These are phyloP conservation scores for Acanthosoma haemorrhoidale DNA, from an alignment of 2,888 invertebrate species.

Conservation along the genomic window DNA sequence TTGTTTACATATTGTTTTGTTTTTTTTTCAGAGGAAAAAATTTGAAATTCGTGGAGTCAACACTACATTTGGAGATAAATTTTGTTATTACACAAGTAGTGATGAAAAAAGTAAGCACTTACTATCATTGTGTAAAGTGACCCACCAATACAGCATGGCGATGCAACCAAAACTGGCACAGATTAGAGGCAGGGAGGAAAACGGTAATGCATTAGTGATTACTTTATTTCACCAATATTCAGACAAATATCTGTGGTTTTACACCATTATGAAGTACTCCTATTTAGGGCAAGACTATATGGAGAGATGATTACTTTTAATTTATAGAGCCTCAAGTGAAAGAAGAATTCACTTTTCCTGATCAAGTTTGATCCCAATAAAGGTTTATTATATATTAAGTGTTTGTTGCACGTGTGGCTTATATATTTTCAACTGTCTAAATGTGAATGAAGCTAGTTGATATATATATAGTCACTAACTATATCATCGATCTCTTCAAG, in stretches of 20 bases:
- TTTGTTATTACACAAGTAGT: slow-evolving; percentile 82
- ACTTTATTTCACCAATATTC: too few species aligned
- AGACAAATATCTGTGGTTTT: neutral
- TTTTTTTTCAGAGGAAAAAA: slow-evolving; percentile 68
- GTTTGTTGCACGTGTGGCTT: too few species aligned
- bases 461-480: too few species aligned
- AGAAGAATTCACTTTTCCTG: too few species aligned
- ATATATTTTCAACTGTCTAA: too few species aligned
- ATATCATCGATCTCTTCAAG: too few species aligned
- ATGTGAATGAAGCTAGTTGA: too few species aligned
- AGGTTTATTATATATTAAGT: too few species aligned
- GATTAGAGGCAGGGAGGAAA: slow-evolving; percentile 73
- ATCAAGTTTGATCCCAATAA: too few species aligned
- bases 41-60: slow-evolving; percentile 91
- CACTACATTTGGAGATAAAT: slow-evolving; percentile 59
- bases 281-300: neutral
- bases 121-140: slow-evolving; percentile 79
- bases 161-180: slow-evolving; percentile 79
- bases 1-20: slow-evolving; percentile 13
- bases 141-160: slow-evolving; percentile 93
- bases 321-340: too few species aligned
- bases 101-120: slow-evolving; percentile 92
- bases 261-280: neutral
- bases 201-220: slow-evolving; percentile 50
- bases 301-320: too few species aligned